These are phyloP conservation scores for Pterostichus madidus DNA, from an alignment of 2,888 invertebrate genomes.

Conservation along the genomic window DNA sequence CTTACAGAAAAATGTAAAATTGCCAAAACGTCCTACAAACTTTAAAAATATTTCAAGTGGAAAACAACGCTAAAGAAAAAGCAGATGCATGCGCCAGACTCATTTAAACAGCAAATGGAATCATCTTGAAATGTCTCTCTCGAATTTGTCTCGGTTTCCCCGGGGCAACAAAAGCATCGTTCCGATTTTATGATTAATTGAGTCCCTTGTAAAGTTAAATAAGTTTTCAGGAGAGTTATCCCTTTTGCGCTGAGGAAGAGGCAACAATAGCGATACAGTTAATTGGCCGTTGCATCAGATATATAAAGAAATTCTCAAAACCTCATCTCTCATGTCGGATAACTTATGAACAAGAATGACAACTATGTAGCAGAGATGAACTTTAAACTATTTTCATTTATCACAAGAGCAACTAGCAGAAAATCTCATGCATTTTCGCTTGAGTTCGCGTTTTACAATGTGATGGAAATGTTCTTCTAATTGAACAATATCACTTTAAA, in stretches of 20 bases:
- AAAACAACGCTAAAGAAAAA: slow-evolving; percentile 34
- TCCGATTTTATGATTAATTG: slow-evolving; percentile 56
- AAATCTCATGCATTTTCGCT: slow-evolving; percentile 12
- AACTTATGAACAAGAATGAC: slow-evolving; percentile 11
- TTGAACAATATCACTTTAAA: too few relatives aligned
- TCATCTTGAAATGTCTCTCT: slow-evolving; percentile 21
- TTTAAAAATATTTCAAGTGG: slow-evolving; percentile 16
- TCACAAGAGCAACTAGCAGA: slow-evolving; percentile 13
- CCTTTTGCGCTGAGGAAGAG: neutral
- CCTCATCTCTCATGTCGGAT: slow-evolving; percentile 21
- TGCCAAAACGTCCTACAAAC: neutral
- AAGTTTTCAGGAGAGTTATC: slow-evolving; percentile 34
- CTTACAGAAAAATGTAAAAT: slow-evolving; percentile 11
- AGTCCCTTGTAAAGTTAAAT: slow-evolving; percentile 45
- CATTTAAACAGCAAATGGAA: slow-evolving; percentile 40
- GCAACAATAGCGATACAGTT: slow-evolving; percentile 28
- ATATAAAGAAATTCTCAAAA: slow-evolving; percentile 35
- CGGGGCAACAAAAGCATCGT: slow-evolving; percentile 7
- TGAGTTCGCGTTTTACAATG: neutral
- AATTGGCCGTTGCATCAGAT: slow-evolving; percentile 49
- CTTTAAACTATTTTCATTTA: slow-evolving; percentile 45
- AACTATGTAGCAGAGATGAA: slow-evolving; percentile 20
- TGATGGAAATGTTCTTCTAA: neutral
- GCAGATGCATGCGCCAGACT: slow-evolving; percentile 12
- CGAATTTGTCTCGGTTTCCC: slow-evolving; percentile 26